These are phyloP conservation scores for Crioceris asparagi DNA, from an alignment of 2,888 invertebrate species.

Conservation along the genomic window DNA sequence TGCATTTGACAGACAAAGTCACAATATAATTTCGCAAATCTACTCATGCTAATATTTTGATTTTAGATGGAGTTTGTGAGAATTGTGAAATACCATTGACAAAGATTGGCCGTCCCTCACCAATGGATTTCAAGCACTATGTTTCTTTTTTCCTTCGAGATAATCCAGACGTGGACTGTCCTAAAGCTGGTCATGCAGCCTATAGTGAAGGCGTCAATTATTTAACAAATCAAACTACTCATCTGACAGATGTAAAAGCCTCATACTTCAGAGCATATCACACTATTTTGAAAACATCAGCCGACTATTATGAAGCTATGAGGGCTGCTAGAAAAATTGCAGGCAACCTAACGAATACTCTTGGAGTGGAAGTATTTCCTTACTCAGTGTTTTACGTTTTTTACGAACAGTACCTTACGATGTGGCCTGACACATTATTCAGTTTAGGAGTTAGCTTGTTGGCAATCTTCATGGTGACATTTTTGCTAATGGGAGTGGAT, in stretches of 20 bases:
- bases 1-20: too few species aligned
- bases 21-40: too few species aligned
- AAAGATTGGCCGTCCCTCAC: conserved; percentile 48
- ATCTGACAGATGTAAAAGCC: conserved; percentile 50
- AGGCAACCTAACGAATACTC: conserved; percentile 55
- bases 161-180: conserved; percentile 62
- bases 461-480: conserved; percentile 92
- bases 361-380: conserved; percentile 68
- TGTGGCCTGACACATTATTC: conserved; percentile 82
- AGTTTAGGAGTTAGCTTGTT: conserved; percentile 80
- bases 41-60: too few species aligned
- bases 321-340: conserved; percentile 65
- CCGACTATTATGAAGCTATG: conserved; percentile 84
- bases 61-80: conserved; percentile 31
- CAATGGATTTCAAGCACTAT: conserved; percentile 56
- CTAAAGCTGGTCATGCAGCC: conserved; percentile 79
- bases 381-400: conserved; percentile 97
- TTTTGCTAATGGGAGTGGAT: conserved; percentile 87
- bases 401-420: conserved; percentile 96
- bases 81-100: conserved; percentile 44
- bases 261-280: conserved; percentile 94
- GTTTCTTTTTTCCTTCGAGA: conserved; percentile 74
- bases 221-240: conserved; percentile 31
- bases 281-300: conserved; percentile 77
- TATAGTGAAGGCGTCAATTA: conserved; percentile 66